Percentiles rank a stretch among this genome's conserved stretches.
These are phyloP conservation scores for Asteroscopus sphinx DNA, from an alignment of 2,888 invertebrate species.

Conservation along the genomic window DNA sequence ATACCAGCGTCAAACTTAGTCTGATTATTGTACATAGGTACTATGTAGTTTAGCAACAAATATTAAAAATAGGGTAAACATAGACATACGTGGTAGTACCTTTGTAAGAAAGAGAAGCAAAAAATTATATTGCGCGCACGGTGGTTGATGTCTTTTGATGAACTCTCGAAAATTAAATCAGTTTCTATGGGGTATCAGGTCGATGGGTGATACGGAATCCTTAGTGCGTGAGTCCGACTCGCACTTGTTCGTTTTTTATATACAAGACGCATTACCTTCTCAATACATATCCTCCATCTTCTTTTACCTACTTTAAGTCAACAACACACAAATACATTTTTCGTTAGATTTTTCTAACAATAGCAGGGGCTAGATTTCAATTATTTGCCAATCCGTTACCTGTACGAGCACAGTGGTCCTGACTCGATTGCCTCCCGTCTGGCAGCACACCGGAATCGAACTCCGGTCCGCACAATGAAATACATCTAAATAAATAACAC, in stretches of 20 bases:
- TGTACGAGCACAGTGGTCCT: slow-evolving; percentile 66
- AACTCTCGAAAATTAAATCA: no score
- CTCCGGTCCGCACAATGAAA: slow-evolving; percentile 76
- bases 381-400: slow-evolving; percentile 82
- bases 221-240: no score
- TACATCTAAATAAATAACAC: slow-evolving; percentile 87
- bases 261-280: not conserved
- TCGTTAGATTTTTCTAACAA: slow-evolving; percentile 68
- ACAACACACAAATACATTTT: slow-evolving; percentile 61
- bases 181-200: no score
- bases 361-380: slow-evolving; percentile 75
- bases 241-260: not conserved
- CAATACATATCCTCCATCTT: slow-evolving; percentile 46
- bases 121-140: no score
- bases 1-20: no score
- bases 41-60: no score
- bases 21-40: no score
- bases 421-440: slow-evolving; percentile 80
- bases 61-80: no score
- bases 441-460: slow-evolving; percentile 74
- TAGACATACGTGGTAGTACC: no score
- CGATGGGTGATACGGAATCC: no score
- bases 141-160: no score
- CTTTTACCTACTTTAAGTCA: slow-evolving; percentile 34
- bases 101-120: no score